These are phyloP conservation scores for Trichoplusia ni DNA, from an alignment of 1,140 invertebrate species.

Conservation along the genomic window DNA sequence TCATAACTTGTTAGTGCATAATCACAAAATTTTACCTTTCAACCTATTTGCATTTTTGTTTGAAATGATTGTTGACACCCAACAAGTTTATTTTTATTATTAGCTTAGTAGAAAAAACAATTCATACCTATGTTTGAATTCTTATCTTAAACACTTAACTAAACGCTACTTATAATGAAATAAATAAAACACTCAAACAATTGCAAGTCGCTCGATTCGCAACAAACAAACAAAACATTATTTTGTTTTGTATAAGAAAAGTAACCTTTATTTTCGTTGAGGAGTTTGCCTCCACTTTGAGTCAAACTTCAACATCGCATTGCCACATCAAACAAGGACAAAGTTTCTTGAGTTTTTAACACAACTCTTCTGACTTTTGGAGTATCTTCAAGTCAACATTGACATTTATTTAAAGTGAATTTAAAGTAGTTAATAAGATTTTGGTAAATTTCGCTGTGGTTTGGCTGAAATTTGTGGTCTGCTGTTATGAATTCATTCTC, in stretches of 20 bases:
- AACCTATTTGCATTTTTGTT: no score
- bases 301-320: constrained; percentile 40
- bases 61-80: no score
- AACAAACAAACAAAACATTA: constrained; percentile 4
- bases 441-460: no score
- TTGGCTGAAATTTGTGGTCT: no score
- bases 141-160: no score
- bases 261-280: constrained; percentile 14
- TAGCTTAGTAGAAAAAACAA: no score
- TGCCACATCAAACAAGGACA: constrained; percentile 47
- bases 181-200: no score
- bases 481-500: no score
- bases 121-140: no score
- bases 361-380: constrained; percentile 40
- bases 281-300: constrained; percentile 1
- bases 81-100: no score
- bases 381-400: constrained; percentile 35
- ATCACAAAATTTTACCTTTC: background rate
- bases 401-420: constrained; percentile 32
- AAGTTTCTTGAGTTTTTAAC: constrained; percentile 45
- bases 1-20: background rate
- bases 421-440: constrained; percentile 4
- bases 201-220: no score
- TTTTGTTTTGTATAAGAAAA: constrained; percentile 20
- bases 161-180: no score